Percentiles rank a stretch among this genome's conserved stretches.
These are phyloP conservation scores for Aphidius gifuensis DNA, from an alignment of 1,140 invertebrate genomes.

Conservation along the genomic window DNA sequence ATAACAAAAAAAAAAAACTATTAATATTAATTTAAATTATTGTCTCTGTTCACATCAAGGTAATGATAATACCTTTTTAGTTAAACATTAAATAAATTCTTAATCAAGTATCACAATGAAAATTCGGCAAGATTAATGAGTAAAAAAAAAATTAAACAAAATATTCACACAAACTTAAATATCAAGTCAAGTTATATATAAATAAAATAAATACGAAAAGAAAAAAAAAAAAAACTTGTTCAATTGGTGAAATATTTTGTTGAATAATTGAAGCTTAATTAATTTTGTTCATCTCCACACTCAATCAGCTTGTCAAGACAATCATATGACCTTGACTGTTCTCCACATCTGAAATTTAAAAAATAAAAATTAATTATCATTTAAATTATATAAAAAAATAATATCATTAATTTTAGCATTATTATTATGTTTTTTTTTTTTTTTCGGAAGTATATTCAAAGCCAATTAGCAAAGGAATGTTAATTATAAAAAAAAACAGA, in stretches of 20 bases:
- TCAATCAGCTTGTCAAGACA: constrained; percentile 42
- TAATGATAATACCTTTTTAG: no score
- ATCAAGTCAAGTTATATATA: background rate
- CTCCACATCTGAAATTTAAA: constrained; percentile 33
- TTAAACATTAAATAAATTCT: constrained; percentile 9
- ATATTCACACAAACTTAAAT: constrained; percentile 2
- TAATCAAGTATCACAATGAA: constrained; percentile 26
- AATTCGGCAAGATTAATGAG: background rate
- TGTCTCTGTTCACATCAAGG: no score
- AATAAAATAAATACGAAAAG: constrained; percentile 4
- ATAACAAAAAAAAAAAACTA: no score
- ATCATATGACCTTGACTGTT: constrained; percentile 47
- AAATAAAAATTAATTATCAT: constrained; percentile 2
- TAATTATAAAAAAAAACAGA: constrained; percentile 38
- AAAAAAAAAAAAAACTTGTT: background rate
- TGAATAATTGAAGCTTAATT: background rate
- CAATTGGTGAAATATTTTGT: background rate
- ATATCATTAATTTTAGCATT: background rate
- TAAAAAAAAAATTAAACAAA: constrained; percentile 5
- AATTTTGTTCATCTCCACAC: constrained; percentile 33
- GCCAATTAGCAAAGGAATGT: constrained; percentile 17
- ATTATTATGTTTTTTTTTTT: no score
- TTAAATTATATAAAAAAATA: background rate
- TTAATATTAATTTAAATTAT: no score
- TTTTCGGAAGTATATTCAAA: background rate